Conservation (phyloP, 2,113 vertebrate genomes). For the Pogona vitticeps region DNA sequence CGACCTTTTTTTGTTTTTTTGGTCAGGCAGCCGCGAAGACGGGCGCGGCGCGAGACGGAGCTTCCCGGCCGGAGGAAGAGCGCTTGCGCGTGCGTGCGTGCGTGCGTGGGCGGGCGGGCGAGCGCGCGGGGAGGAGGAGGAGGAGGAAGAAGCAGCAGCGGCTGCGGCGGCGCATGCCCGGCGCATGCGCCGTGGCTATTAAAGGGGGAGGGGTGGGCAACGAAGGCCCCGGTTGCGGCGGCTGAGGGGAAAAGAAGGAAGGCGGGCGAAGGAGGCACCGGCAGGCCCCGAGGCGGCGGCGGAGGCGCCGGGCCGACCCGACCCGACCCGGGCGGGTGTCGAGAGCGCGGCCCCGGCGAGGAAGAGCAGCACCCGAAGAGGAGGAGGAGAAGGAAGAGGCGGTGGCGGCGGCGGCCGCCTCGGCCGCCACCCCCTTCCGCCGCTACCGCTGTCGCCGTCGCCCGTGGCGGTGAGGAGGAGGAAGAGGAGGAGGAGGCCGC, state of each 20-base stretch:
- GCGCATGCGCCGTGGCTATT: constrained; percentile 64
- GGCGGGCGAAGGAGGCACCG: background rate
- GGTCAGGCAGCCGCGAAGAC: constrained; percentile 52
- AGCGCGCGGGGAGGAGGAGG: background rate
- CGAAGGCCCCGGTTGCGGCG: constrained; percentile 68
- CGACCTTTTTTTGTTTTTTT: background rate
- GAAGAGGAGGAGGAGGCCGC: no score
- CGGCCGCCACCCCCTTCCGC: background rate
- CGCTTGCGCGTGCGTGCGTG: background rate
- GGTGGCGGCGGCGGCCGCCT: background rate
- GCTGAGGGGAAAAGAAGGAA: constrained; percentile 47
- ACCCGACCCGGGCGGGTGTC: background rate
- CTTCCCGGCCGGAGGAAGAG: no score
- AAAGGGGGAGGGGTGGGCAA: constrained; percentile 54
- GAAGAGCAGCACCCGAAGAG: no score
- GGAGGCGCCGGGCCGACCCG: background rate
- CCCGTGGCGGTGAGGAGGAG: no score
- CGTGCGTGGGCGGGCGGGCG: no score
- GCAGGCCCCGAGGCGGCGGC: background rate
- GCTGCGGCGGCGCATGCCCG: constrained; percentile 9
- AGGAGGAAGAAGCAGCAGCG: no score
- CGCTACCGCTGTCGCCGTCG: background rate
- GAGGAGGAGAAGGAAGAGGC: background rate
- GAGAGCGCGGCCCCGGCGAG: background rate
- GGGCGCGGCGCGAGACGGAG: constrained; percentile 25